A percentile compares a stretch with the other conserved stretches of the same genome.
phyloP scores from a whole-genome alignment of 2,797 vertebrate species.

The Lepus townsendii region DNA sequence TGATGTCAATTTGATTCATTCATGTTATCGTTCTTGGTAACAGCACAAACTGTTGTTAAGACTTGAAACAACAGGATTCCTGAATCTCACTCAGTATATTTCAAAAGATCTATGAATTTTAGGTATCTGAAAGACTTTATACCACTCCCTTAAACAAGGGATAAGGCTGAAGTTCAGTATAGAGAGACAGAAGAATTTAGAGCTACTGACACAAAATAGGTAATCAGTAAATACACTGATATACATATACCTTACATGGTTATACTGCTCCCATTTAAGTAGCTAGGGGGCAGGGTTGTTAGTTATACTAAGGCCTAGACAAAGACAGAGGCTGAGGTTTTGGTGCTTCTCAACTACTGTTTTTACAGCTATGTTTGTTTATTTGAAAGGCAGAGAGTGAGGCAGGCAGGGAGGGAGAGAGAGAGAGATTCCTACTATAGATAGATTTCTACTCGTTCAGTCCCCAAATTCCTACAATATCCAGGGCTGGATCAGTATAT shows the following conservation, averaged over 20 bases:
- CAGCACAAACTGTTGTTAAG: background rate
- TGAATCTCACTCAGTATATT: background rate
- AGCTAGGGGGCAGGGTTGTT: background rate
- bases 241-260: background rate
- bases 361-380: too few relatives aligned
- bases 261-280: background rate
- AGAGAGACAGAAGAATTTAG: background rate
- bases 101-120: background rate
- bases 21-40: background rate
- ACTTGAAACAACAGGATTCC: background rate
- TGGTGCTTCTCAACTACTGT: background rate
- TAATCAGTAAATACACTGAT: background rate
- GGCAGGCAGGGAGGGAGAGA: too few relatives aligned
- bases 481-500: too few relatives aligned
- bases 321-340: background rate
- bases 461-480: too few relatives aligned
- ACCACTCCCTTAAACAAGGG: background rate
- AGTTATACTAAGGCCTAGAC: background rate
- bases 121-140: background rate
- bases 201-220: background rate
- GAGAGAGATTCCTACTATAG: too few relatives aligned
- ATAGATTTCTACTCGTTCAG: too few relatives aligned
- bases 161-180: accelerated
- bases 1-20: constrained; percentile 34
- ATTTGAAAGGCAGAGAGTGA: too few relatives aligned